These are phyloP conservation scores for Drosophila mayaguana DNA, from an alignment of 2,888 invertebrate genomes.

Conservation along the genomic window DNA sequence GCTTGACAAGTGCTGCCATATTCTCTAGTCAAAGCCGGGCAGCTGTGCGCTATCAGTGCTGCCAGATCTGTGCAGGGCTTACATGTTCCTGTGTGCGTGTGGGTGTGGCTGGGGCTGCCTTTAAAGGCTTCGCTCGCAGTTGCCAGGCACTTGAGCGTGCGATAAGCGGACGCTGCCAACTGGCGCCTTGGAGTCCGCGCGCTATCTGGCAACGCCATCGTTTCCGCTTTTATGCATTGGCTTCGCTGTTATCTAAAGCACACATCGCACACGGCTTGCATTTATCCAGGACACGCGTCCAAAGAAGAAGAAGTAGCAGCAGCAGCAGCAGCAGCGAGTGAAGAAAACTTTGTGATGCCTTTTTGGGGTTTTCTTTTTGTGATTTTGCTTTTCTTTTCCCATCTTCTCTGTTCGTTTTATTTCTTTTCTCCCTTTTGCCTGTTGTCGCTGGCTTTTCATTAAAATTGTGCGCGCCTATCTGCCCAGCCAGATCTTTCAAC, in stretches of 20 bases:
- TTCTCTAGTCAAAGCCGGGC: slow-evolving; percentile 1
- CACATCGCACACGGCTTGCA: slow-evolving; percentile 50
- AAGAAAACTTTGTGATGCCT: slow-evolving; percentile 37
- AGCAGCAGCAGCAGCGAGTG: not conserved
- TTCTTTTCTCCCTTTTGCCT: slow-evolving; percentile 13
- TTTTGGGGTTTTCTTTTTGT: slow-evolving; percentile 34
- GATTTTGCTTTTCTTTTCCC: slow-evolving; percentile 1
- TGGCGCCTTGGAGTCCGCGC: slow-evolving; percentile 28
- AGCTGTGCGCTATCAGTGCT: slow-evolving; percentile 29
- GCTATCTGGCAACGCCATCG: slow-evolving; percentile 66
- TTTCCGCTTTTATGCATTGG: slow-evolving; percentile 57
- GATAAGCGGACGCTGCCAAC: slow-evolving; percentile 40
- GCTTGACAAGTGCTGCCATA: slow-evolving; percentile 18
- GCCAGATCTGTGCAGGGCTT: slow-evolving; percentile 34
- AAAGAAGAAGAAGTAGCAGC: not conserved
- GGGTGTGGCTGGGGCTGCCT: slow-evolving; percentile 4
- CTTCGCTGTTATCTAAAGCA: slow-evolving; percentile 51
- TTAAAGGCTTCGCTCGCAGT: slow-evolving; percentile 23
- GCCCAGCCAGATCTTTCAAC: slow-evolving; percentile 65
- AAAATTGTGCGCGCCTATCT: slow-evolving; percentile 71
- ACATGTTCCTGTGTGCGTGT: not conserved
- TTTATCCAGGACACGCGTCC: slow-evolving; percentile 28
- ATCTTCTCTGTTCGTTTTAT: not conserved
- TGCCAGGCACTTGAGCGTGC: slow-evolving; percentile 26
- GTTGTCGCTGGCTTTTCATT: slow-evolving; percentile 69